These are phyloP conservation scores for Cepaea hortensis DNA, from an alignment of 2,888 invertebrate species.

Conservation along the genomic window DNA sequence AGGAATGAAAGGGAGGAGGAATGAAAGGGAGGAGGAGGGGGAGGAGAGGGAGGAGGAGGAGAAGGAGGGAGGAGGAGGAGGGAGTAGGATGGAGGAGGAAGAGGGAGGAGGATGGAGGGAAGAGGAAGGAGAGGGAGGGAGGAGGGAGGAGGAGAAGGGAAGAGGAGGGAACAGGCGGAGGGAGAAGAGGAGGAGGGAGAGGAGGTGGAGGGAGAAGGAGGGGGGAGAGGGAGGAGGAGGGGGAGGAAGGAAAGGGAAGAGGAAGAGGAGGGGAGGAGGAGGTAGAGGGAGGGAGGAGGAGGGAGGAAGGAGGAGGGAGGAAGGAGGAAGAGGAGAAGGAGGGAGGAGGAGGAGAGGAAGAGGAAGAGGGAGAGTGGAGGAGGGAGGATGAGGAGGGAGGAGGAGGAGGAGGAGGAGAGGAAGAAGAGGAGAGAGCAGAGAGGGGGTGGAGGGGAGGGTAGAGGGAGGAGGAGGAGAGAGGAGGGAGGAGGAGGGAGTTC, in stretches of 20 bases:
- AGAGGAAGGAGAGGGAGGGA: neutral
- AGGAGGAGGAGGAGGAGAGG: neutral
- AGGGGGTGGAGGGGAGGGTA: no score
- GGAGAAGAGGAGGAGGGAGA: neutral
- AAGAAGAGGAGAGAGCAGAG: neutral
- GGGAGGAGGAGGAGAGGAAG: neutral
- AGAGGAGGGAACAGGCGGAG: no score
- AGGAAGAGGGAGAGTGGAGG: no score
- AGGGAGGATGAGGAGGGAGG: no score
- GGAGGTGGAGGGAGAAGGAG: neutral
- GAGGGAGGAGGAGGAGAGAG: no score
- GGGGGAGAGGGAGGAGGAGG: neutral
- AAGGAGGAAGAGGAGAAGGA: neutral
- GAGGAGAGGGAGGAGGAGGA: no score
- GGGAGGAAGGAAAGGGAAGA: neutral
- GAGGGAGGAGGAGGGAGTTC: no score
- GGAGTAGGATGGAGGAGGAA: no score
- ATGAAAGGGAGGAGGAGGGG: no score
- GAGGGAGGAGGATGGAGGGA: no score
- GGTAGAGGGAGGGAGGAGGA: neutral
- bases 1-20: no score
- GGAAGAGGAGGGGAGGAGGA: neutral
- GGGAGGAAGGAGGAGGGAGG: slow-evolving; percentile 9
- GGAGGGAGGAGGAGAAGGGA: neutral
- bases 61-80: neutral